These are phyloP conservation scores for Helleia helle DNA, from an alignment of 2,888 invertebrate genomes.

Conservation along the genomic window DNA sequence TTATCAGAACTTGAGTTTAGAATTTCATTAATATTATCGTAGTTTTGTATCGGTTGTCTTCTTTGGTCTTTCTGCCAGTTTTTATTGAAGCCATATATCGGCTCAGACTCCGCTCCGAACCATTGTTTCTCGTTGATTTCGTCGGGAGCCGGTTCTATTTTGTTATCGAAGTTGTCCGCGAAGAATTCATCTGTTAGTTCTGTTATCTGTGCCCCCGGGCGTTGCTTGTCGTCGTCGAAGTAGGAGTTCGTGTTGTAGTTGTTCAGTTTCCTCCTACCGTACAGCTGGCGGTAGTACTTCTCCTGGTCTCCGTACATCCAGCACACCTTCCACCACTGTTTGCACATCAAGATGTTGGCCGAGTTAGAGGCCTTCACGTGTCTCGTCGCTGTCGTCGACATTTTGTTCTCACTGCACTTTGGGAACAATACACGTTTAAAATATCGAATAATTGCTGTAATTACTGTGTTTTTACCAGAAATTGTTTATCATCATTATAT, in stretches of 20 bases:
- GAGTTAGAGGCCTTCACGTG: constrained; percentile 71
- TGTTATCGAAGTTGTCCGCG: constrained; percentile 39
- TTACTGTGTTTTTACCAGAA: neutral
- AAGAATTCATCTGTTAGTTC: constrained; percentile 67
- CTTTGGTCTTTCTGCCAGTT: constrained; percentile 69
- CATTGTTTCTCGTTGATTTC: constrained; percentile 32
- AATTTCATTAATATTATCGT: constrained; percentile 59
- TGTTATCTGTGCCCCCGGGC: constrained; percentile 65
- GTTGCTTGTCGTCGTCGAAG: constrained; percentile 49
- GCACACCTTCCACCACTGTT: constrained; percentile 93
- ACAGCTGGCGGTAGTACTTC: constrained; percentile 87
- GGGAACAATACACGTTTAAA: neutral
- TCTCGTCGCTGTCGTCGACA: constrained; percentile 67
- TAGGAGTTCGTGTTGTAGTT: constrained; percentile 49
- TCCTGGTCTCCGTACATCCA: constrained; percentile 91
- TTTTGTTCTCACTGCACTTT: constrained; percentile 27
- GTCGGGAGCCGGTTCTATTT: constrained; percentile 58
- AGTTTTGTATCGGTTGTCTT: constrained; percentile 61
- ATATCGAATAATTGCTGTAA: neutral
- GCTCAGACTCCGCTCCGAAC: constrained; percentile 50
- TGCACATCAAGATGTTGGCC: constrained; percentile 86
- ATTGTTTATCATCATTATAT: neutral
- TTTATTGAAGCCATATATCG: constrained; percentile 53
- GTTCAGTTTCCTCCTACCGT: constrained; percentile 75
- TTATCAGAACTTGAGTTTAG: constrained; percentile 43